These are phyloP conservation scores for Alviniconcha marisindica DNA, from an alignment of 1,140 invertebrate genomes.

Conservation along the genomic window DNA sequence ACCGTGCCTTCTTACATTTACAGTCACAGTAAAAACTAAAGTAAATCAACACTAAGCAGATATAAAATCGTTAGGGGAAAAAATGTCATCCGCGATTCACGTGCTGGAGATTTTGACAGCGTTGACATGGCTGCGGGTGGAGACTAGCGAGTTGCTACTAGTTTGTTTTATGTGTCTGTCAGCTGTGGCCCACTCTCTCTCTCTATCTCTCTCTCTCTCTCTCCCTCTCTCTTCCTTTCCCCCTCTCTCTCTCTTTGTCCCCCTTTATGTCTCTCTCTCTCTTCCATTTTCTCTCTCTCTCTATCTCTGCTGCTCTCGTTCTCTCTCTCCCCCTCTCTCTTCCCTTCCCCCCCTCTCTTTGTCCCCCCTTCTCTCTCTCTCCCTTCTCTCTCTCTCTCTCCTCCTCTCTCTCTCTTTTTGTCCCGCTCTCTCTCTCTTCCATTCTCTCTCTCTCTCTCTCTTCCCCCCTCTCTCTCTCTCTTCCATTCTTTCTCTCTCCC, in stretches of 20 bases:
- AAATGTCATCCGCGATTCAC: no score
- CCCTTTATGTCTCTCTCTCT: background rate
- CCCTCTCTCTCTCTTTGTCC: background rate
- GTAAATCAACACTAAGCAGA: no score
- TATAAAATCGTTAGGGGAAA: no score
- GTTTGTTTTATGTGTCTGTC: no score
- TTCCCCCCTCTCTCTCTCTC: no score
- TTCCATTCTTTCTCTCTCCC: background rate
- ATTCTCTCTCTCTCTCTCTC: background rate
- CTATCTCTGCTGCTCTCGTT: background rate
- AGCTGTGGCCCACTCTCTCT: background rate
- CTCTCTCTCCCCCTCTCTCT: background rate
- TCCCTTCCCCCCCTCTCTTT: background rate
- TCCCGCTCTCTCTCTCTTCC: background rate
- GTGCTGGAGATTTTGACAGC: no score
- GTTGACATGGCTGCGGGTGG: no score
- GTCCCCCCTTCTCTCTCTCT: background rate
- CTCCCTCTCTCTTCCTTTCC: background rate
- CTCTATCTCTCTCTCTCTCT: background rate
- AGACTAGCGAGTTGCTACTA: no score
- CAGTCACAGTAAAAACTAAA: no score
- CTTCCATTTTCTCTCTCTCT: background rate
- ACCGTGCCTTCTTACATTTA: no score
- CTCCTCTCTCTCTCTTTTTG: background rate
- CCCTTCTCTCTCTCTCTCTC: constrained; percentile 12